Evolutionary conservation across 2,797 vertebrate species (phyloP).

Genomic region (Sebastes jordani): DNA sequence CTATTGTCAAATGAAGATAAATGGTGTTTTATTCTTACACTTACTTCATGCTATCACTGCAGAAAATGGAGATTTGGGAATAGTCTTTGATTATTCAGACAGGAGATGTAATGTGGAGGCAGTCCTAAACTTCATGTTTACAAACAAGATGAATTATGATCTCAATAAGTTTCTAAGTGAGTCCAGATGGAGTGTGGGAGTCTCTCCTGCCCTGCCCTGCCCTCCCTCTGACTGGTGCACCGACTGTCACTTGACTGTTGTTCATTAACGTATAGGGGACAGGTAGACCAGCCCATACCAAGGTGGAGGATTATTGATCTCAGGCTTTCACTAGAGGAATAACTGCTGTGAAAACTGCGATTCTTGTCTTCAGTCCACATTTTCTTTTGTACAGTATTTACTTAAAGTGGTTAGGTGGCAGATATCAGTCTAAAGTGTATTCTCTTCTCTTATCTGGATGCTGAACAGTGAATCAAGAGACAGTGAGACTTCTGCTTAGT

Average conservation of each 20-base stretch:
- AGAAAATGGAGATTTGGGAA: background rate
- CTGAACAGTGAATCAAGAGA: background rate
- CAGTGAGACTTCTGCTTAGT: conserved; percentile 13
- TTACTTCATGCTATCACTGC: background rate
- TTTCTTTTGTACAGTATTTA: background rate
- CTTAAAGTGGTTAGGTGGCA: background rate
- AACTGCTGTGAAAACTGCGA: background rate
- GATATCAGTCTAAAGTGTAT: background rate
- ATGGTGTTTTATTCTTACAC: background rate
- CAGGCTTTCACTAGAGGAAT: conserved; percentile 9
- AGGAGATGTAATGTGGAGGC: background rate
- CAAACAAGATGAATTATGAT: conserved; percentile 25
- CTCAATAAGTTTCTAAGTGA: background rate
- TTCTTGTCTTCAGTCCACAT: background rate
- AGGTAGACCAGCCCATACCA: conserved; percentile 36
- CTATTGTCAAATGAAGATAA: background rate
- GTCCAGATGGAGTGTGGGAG: conserved; percentile 48
- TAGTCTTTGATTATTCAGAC: background rate
- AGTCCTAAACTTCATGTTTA: conserved; percentile 10
- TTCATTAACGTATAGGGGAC: conserved; percentile 78
- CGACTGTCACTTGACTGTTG: conserved; percentile 62
- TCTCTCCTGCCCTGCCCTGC: conserved; percentile 3
- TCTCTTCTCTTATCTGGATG: conserved; percentile 11
- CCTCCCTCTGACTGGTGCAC: conserved; percentile 27
- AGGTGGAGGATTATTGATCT: conserved; percentile 48